Evolutionary conservation across 2,888 invertebrate genomes (phyloP), one percentile per base, ranked within the genome.

Genomic region (Trichogramma evanescens): DNA sequence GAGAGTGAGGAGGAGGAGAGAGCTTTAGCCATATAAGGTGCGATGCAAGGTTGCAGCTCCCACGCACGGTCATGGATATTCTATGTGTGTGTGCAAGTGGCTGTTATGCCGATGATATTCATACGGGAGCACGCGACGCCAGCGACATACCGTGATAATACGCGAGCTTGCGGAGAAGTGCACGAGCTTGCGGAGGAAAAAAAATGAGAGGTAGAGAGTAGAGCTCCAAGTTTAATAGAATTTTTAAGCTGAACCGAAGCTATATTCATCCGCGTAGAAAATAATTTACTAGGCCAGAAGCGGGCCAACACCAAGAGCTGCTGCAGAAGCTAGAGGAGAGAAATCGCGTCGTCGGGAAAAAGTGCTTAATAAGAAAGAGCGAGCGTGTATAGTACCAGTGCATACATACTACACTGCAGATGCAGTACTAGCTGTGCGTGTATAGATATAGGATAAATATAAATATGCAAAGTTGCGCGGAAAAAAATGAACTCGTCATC

Each of bases 161-260:
- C 40, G 39, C 13, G 4, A 50, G 13, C 38, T 50, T 10, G 5
- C 40, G 58, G 48, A 39, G 26, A 44, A 49, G 49, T 42, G 41
- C 49, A 41, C 26, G 9, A 1, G 50, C 6, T 39, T 7, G 43
- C 5, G 41, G 43, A 51, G 54, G 9, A 42, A 39, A 8, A 8
- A 10, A 26, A 26, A 26, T 26, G 26, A 26, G 26, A 26, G 26
- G 26, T 26, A 26, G 26, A 26, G 26, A 26, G 26, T 26, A 26
- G 26, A 26, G 26, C 26, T 58, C 52, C 52, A 64, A 64, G 62
- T 65, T 63, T 64, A 61, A 57, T 59, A 59, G 64, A 62, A 62
- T 62, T 62, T 62, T 57, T 59, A 62, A 62, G 51, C 48, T 59
- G 42, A 13, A 13, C 44, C 49, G 56, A 60, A 56, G 58, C 58